Percentiles rank a stretch among this genome's conserved stretches.
These are phyloP conservation scores for Laothoe populi DNA, from an alignment of 2,888 invertebrate genomes.

Conservation along the genomic window DNA sequence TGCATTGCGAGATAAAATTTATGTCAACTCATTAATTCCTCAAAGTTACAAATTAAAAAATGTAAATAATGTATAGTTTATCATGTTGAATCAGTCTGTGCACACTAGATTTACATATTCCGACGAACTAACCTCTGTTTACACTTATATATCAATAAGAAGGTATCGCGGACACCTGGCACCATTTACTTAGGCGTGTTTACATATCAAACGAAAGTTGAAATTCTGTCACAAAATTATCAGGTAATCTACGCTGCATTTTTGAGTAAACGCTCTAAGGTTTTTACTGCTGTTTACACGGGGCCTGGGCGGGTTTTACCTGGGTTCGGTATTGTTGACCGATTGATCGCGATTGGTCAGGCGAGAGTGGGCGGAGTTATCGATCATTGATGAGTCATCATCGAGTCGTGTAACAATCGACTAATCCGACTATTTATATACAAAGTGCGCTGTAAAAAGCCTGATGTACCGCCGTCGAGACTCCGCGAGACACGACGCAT, in stretches of 20 bases:
- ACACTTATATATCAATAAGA: slow-evolving; percentile 76
- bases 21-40: slow-evolving; percentile 49
- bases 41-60: slow-evolving; percentile 60
- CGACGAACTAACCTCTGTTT: slow-evolving; percentile 56
- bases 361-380: slow-evolving; percentile 72
- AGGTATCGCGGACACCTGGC: slow-evolving; percentile 79
- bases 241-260: slow-evolving; percentile 80
- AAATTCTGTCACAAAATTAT: slow-evolving; percentile 78
- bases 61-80: slow-evolving; percentile 73
- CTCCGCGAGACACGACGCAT: neutral
- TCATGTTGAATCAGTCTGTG: slow-evolving; percentile 80
- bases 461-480: slow-evolving; percentile 9
- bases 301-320: slow-evolving; percentile 13
- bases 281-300: slow-evolving; percentile 27
- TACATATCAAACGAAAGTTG: slow-evolving; percentile 79
- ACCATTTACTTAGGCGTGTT: slow-evolving; percentile 82
- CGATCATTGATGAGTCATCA: slow-evolving; percentile 55
- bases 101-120: slow-evolving; percentile 76
- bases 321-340: slow-evolving; percentile 57
- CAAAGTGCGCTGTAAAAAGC: slow-evolving; percentile 11
- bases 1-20: neutral
- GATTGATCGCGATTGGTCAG: slow-evolving; percentile 80
- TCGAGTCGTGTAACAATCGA: slow-evolving; percentile 22
- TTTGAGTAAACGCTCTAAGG: slow-evolving; percentile 43
- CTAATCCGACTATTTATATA: slow-evolving; percentile 7